Conservation (phyloP, 1,140 invertebrate species). For the Idris sp. region DNA sequence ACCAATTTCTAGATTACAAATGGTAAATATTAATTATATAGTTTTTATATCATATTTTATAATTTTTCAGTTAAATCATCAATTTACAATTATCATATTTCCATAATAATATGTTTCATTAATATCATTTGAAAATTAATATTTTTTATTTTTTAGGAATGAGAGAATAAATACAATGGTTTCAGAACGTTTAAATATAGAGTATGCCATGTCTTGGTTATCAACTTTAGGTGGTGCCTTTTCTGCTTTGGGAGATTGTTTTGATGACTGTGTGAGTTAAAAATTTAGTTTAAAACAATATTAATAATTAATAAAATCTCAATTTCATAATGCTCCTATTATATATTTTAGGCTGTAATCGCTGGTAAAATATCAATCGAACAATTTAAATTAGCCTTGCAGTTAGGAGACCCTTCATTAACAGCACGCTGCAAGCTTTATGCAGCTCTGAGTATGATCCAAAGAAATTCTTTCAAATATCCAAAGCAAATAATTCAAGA, state of each 20-base stretch:
- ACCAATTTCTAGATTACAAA: constrained; percentile 83
- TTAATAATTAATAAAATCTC: constrained; percentile 9
- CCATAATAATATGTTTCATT: no score
- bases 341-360: constrained; percentile 81
- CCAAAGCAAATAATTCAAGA: constrained; percentile 83
- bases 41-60: no score
- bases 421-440: constrained; percentile 90
- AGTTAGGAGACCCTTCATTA: constrained; percentile 88
- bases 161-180: constrained; percentile 73
- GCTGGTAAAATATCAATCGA: constrained; percentile 91
- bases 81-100: no score
- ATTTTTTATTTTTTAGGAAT: constrained; percentile 67
- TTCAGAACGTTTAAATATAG: constrained; percentile 85
- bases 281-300: no score
- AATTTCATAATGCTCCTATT: not conserved
- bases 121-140: no score
- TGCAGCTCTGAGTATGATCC: constrained; percentile 91
- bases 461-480: constrained; percentile 83
- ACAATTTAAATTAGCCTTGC: constrained; percentile 88
- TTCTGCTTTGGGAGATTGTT: constrained; percentile 93
- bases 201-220: constrained; percentile 93
- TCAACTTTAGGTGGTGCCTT: constrained; percentile 97
- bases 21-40: constrained; percentile 75
- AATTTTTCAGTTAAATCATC: no score
- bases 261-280: constrained; percentile 85